These are phyloP conservation scores for Serrognathus titanus DNA, from an alignment of 2,888 invertebrate species.

Conservation along the genomic window DNA sequence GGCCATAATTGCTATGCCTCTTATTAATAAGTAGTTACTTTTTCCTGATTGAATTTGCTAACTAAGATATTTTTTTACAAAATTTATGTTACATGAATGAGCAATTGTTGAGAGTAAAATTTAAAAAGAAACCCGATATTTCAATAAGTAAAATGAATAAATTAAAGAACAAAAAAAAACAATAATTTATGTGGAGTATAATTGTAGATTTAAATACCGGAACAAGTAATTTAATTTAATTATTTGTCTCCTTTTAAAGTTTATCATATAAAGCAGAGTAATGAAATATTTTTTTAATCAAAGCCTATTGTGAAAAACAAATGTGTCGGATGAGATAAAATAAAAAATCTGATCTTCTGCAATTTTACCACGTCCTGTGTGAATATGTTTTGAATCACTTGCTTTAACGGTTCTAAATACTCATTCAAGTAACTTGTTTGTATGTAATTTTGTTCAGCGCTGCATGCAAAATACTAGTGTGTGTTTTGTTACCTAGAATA, in stretches of 20 bases:
- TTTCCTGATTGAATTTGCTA: conserved; percentile 8
- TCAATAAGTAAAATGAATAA: not conserved
- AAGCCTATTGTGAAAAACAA: no score
- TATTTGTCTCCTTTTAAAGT: no score
- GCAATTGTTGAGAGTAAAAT: not conserved
- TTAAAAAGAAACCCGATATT: not conserved
- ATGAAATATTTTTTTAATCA: no score
- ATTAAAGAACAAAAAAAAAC: no score
- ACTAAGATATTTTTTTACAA: not conserved
- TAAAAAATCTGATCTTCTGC: no score
- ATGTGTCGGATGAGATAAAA: no score
- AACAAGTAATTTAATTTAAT: no score
- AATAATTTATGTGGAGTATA: no score
- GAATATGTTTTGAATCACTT: no score
- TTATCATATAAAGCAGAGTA: no score
- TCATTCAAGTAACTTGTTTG: conserved; percentile 11
- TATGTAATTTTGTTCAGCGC: not conserved
- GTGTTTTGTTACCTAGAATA: conserved; percentile 36
- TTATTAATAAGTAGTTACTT: conserved; percentile 38
- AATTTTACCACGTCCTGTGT: no score
- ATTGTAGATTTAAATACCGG: no score
- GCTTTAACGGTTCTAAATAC: not conserved
- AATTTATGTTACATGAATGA: not conserved
- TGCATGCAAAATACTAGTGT: conserved; percentile 22
- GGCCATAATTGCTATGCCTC: conserved; percentile 77